phyloP scores from a whole-genome alignment of 2,113 vertebrate genomes.

The Vombatus ursinus region DNA sequence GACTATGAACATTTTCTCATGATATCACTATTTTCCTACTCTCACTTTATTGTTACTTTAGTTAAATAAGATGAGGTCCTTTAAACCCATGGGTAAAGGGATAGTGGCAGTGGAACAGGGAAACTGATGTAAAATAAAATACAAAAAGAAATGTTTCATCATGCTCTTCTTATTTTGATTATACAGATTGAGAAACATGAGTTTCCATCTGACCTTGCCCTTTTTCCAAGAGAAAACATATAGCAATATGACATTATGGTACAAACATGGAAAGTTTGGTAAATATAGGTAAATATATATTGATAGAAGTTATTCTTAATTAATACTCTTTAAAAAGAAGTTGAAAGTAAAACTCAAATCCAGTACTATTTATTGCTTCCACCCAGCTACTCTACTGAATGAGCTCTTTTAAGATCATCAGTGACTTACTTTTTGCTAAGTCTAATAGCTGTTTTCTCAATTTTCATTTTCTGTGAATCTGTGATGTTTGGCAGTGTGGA shows the following conservation, averaged over 20 bases:
- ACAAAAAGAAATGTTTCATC: background rate
- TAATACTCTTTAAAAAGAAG: background rate
- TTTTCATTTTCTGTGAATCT: background rate
- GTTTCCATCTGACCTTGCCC: slow-evolving; percentile 80
- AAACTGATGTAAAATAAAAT: background rate
- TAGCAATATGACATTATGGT: slow-evolving; percentile 83
- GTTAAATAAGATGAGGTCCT: background rate
- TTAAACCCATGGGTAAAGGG: background rate
- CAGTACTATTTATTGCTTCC: background rate
- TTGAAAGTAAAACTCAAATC: background rate
- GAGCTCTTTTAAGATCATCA: slow-evolving; percentile 17
- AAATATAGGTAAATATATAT: slow-evolving; percentile 72
- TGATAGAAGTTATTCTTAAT: background rate
- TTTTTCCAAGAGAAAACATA: slow-evolving; percentile 82
- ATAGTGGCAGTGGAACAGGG: background rate
- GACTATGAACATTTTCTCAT: background rate
- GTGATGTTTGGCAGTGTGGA: background rate
- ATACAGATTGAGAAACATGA: slow-evolving; percentile 81
- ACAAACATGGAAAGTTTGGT: slow-evolving; percentile 74
- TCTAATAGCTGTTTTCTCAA: background rate
- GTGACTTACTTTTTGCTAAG: background rate
- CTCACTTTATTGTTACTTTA: slow-evolving; percentile 15
- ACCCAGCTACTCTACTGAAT: background rate
- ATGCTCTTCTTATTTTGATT: slow-evolving; percentile 47
- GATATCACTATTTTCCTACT: background rate